phyloP scores from a whole-genome alignment of 2,888 invertebrate species.

The Leucophora obtusa region DNA sequence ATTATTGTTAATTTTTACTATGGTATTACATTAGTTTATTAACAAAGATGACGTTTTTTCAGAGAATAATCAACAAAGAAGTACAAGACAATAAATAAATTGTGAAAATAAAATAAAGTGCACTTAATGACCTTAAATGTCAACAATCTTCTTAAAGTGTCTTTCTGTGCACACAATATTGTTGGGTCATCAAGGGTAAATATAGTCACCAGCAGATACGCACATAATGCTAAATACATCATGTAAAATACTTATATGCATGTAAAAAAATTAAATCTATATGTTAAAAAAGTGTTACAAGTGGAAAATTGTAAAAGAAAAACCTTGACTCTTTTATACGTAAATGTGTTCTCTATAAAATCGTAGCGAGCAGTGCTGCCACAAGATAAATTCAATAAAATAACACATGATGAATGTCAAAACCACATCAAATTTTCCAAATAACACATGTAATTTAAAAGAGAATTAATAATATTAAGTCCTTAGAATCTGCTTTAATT shows the following conservation, averaged over 20 bases:
- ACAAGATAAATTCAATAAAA: too few species aligned
- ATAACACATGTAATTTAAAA: too few species aligned
- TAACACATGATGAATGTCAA: too few species aligned
- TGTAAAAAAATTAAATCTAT: constrained; percentile 1
- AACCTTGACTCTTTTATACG: constrained; percentile 45
- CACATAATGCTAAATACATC: neutral
- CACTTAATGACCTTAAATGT: constrained; percentile 64
- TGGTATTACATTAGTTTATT: neutral
- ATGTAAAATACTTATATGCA: neutral
- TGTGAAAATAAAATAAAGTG: constrained; percentile 38
- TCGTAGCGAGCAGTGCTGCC: neutral
- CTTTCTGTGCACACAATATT: constrained; percentile 30
- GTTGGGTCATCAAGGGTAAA: constrained; percentile 57
- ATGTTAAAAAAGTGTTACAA: constrained; percentile 47
- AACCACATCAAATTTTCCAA: too few species aligned
- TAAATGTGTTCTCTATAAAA: neutral
- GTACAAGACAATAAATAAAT: neutral
- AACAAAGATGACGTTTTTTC: neutral
- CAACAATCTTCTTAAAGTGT: constrained; percentile 60
- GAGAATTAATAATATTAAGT: too few species aligned
- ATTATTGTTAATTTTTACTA: neutral
- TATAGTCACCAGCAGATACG: constrained; percentile 42
- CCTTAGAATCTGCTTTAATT: too few species aligned
- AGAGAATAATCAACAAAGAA: neutral
- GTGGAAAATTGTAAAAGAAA: constrained; percentile 33